These are phyloP conservation scores for Stegodyphus dumicola DNA, from an alignment of 1,140 invertebrate species.

Conservation along the genomic window DNA sequence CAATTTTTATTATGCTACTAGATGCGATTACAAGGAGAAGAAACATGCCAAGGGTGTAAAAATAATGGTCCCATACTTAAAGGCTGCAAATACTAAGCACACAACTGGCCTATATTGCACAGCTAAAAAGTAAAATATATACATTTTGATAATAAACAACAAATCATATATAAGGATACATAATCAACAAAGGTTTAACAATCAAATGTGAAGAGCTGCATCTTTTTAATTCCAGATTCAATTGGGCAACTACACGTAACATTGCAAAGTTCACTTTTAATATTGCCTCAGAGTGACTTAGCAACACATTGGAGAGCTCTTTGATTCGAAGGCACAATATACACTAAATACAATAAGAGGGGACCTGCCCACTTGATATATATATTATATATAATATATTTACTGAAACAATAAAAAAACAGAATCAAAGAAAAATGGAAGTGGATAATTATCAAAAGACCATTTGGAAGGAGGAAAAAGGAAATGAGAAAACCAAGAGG, in stretches of 20 bases:
- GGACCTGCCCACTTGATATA: background rate
- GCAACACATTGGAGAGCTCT: conserved; percentile 39
- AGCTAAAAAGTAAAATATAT: conserved; percentile 46
- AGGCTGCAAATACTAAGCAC: conserved; percentile 38
- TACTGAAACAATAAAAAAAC: background rate
- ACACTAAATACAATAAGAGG: conserved; percentile 43
- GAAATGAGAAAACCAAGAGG: too few relatives aligned
- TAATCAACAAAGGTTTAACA: background rate
- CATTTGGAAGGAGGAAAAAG: too few relatives aligned
- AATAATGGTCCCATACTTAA: conserved; percentile 39
- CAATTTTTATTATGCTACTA: background rate
- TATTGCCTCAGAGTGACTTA: background rate
- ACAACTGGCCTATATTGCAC: conserved; percentile 43
- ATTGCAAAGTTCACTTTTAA: background rate
- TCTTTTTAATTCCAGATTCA: background rate
- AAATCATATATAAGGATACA: background rate
- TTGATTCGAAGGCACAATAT: conserved; percentile 58
- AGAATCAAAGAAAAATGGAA: background rate
- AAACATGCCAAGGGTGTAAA: conserved; percentile 36
- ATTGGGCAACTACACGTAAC: background rate
- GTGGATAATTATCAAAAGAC: too few relatives aligned
- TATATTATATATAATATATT: background rate
- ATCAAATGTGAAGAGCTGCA: background rate
- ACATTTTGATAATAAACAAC: conserved; percentile 35
- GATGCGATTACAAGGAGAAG: background rate